Evolutionary conservation across 2,888 invertebrate species (phyloP).

Genomic region (Sphaeridia pumilis): DNA sequence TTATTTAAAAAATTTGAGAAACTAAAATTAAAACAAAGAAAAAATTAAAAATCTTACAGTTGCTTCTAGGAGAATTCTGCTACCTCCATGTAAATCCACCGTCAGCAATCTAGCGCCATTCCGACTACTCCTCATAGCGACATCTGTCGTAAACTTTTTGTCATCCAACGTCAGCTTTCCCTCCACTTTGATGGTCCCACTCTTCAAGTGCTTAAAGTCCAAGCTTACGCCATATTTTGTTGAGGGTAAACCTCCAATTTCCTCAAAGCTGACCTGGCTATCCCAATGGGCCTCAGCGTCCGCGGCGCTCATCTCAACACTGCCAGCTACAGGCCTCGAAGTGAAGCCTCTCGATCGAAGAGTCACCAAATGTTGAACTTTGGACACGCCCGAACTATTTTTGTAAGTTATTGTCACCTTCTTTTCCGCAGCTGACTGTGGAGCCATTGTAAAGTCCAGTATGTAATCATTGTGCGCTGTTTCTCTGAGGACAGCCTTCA

Average conservation of each 20-base stretch:
- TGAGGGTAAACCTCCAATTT: conserved; percentile 19
- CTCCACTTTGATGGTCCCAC: conserved; percentile 27
- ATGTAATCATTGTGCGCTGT: conserved; percentile 28
- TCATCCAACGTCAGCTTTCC: conserved; percentile 34
- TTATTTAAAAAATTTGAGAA: not conserved
- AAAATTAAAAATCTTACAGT: conserved; percentile 23
- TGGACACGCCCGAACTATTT: conserved; percentile 28
- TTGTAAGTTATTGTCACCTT: conserved; percentile 32
- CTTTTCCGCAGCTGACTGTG: conserved; percentile 27
- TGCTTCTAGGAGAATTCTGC: conserved; percentile 34
- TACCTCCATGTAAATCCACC: conserved; percentile 34
- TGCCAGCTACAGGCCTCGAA: conserved; percentile 25
- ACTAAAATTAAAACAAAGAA: not conserved
- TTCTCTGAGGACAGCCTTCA: conserved; percentile 24
- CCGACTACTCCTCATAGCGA: conserved; percentile 17
- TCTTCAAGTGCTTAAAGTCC: conserved; percentile 29
- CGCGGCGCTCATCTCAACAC: conserved; percentile 24
- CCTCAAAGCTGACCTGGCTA: conserved; percentile 30
- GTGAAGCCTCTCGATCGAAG: conserved; percentile 26
- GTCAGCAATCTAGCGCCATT: conserved; percentile 20
- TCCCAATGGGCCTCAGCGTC: conserved; percentile 31
- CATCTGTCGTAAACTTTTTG: conserved; percentile 30
- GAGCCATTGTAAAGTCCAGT: conserved; percentile 23
- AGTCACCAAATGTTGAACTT: conserved; percentile 31
- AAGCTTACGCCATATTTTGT: conserved; percentile 29